Evolutionary conservation across 2,888 invertebrate species (phyloP), one percentile per base, ranked within the genome.

Genomic region (Cataglyphis altisquamis): DNA sequence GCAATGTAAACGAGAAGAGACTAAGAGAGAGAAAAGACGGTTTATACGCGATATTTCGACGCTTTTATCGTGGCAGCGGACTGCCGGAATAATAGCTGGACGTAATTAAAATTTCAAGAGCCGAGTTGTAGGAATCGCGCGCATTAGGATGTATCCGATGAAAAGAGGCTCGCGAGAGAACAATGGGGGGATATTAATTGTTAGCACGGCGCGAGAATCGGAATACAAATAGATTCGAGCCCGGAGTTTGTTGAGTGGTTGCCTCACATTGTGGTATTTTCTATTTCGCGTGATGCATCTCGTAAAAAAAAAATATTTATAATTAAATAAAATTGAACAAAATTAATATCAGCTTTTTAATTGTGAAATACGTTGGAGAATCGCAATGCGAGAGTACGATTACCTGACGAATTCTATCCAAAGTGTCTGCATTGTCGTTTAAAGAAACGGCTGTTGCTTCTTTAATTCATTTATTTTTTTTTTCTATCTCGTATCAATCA

Each of bases 71-170:
- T 2, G 78, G 55, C 77, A 2, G 48, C 45, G 32, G 67, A 45
- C 68, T 39, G 25, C 36, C 72, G n/a, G 5, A 32, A 36, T 72
- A 60, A 57, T 45, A 60, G 60, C 78, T 70, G 67, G 57, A 48
- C 21, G 72, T 78, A 57, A 60, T 60, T 78, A 75, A 75, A 75
- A 75, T 66, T 75, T 75, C 66, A 39, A 45, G 18, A 52, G 48
- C 25, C 66, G 36, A 52, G 39, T 18, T 75, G 57, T 39, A 75
- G 25, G 52, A 74, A 74, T 74, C 74, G 64, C 57, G 25, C 10
- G 74, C 64, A 64, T 74, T 64, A 74, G 74, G 36, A 6, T 75
- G 48, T 39, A 75, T 66, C 48, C 75, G 66, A 66, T 52, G 75
- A 6, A 39, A 18, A 39, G 25, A 75, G n/a, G n/a, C n/a, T 52